These are phyloP conservation scores for Lophius piscatorius DNA, from an alignment of 2,113 vertebrate species.

Conservation along the genomic window DNA sequence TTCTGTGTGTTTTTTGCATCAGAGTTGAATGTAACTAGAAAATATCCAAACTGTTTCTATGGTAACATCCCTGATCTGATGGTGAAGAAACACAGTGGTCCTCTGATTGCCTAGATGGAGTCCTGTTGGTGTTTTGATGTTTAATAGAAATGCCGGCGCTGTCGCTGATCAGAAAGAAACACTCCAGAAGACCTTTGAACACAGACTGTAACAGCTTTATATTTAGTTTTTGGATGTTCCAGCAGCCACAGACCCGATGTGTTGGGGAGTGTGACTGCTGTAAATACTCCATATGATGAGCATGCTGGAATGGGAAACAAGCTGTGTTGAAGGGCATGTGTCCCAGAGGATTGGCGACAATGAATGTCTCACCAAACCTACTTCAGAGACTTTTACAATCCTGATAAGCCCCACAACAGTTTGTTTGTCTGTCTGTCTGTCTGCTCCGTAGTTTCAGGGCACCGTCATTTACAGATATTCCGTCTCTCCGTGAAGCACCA, in stretches of 20 bases:
- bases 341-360: conserved; percentile 49
- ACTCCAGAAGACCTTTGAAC: conserved; percentile 26
- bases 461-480: conserved; percentile 15
- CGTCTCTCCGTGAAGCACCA: conserved; percentile 14
- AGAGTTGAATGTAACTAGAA: conserved; percentile 49
- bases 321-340: conserved; percentile 44
- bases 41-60: conserved; percentile 61
- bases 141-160: conserved; percentile 21
- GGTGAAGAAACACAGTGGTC: conserved; percentile 28
- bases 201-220: conserved; percentile 1
- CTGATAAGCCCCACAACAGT: conserved; percentile 54
- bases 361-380: conserved; percentile 56
- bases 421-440: conserved; percentile 43
- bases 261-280: conserved; percentile 37
- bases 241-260: conserved; percentile 23
- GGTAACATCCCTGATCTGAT: conserved; percentile 35
- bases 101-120: conserved; percentile 4
- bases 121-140: conserved; percentile 30
- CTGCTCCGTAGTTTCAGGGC: conserved; percentile 28
- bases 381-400: conserved; percentile 46
- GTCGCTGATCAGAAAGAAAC: background rate
- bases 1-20: background rate
- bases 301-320: conserved; percentile 49
- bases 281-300: conserved; percentile 51
- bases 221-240: conserved; percentile 25